These are phyloP conservation scores for Agonopterix heracliana DNA, from an alignment of 2,888 invertebrate genomes.

Conservation along the genomic window DNA sequence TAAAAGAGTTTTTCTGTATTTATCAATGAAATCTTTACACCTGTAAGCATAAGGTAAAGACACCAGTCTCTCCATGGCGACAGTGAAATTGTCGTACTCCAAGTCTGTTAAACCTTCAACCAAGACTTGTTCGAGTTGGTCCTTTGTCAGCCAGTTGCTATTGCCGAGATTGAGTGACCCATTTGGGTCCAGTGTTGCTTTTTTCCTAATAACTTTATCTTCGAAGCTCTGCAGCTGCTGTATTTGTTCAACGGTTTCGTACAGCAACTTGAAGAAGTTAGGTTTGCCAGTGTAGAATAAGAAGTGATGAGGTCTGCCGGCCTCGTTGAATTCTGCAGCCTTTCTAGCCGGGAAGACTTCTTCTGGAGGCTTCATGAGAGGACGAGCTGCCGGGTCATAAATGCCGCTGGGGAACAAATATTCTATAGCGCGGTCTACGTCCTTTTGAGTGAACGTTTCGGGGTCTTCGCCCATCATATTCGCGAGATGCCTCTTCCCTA, in stretches of 20 bases:
- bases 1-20: conserved; percentile 78
- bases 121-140: conserved; percentile 78
- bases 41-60: conserved; percentile 83
- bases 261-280: conserved; percentile 87
- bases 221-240: conserved; percentile 81
- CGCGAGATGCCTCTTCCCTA: conserved; percentile 96
- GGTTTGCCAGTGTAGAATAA: conserved; percentile 95
- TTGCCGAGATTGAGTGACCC: conserved; percentile 59
- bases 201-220: conserved; percentile 80
- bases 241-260: conserved; percentile 84
- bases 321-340: conserved; percentile 92
- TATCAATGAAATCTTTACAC: conserved; percentile 83
- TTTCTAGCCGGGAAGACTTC: conserved; percentile 89
- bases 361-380: conserved; percentile 92
- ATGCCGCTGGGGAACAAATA: conserved; percentile 98
- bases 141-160: conserved; percentile 79
- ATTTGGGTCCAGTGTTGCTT: conserved; percentile 77
- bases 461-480: conserved; percentile 99
- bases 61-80: conserved; percentile 82
- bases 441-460: conserved; percentile 89
- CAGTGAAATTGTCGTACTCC: conserved; percentile 84
- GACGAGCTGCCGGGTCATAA: conserved; percentile 88
- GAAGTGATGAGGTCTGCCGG: conserved; percentile 92
- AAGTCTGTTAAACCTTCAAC: conserved; percentile 81
- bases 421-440: conserved; percentile 90